Evolutionary conservation across 1,140 invertebrate species (phyloP).

Genomic region (Pteromalus puparum): DNA sequence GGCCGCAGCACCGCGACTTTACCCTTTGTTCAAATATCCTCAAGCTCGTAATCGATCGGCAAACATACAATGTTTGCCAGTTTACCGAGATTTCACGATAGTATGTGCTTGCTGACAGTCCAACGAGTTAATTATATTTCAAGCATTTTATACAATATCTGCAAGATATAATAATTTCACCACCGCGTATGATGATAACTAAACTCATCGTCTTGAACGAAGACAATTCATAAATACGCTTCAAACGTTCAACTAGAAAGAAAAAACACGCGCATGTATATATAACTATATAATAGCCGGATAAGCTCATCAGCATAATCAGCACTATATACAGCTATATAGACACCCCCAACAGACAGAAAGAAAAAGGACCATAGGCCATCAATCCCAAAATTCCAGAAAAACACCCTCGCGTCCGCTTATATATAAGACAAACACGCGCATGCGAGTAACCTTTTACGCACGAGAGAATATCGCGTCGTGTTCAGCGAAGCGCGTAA

Average conservation of each 20-base stretch:
- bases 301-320: not conserved
- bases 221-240: no score
- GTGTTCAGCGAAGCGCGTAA: conserved; percentile 54
- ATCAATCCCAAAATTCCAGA: conserved; percentile 2
- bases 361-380: not conserved
- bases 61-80: not conserved
- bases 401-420: not conserved
- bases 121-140: not conserved
- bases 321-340: not conserved
- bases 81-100: conserved; percentile 6
- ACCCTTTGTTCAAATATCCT: not conserved
- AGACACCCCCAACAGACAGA: not conserved
- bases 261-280: no score
- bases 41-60: conserved; percentile 4
- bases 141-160: no score
- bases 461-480: not conserved
- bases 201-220: no score
- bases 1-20: not conserved
- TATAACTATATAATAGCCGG: not conserved
- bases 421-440: no score
- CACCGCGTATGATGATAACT: no score
- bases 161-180: not conserved
- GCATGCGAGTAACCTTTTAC: not conserved
- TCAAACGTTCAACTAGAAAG: no score
- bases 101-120: not conserved